A percentile compares a stretch with the other conserved stretches of the same genome.
These are phyloP conservation scores for Cotesia glomerata DNA, from an alignment of 1,140 invertebrate species.

Conservation along the genomic window DNA sequence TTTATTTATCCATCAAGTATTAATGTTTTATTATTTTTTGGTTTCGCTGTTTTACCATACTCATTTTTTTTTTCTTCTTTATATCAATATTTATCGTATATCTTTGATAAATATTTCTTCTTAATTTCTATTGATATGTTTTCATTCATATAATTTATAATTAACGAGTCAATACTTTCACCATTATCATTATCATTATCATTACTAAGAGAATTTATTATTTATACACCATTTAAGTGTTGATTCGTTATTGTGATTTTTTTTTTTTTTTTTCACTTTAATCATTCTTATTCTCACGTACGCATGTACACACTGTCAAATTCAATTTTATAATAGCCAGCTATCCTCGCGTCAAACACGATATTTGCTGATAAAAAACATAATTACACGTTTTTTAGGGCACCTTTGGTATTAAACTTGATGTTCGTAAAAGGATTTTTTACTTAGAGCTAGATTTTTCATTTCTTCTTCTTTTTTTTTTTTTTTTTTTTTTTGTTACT, in stretches of 20 bases:
- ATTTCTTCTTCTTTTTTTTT: too few relatives aligned
- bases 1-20: neutral
- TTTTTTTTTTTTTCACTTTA: conserved; percentile 36
- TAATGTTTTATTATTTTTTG: neutral
- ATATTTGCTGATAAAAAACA: conserved; percentile 59
- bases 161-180: conserved; percentile 17
- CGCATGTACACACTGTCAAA: conserved; percentile 5
- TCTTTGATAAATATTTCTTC: conserved; percentile 15
- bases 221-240: neutral
- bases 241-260: neutral
- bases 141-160: conserved; percentile 9
- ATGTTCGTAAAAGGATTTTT: conserved; percentile 51
- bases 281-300: conserved; percentile 46
- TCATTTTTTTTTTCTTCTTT: neutral
- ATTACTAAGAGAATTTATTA: conserved; percentile 44
- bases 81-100: neutral
- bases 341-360: conserved; percentile 37
- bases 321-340: too few relatives aligned
- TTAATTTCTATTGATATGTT: conserved; percentile 27
- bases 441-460: conserved; percentile 33
- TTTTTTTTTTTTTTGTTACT: conserved; percentile 12
- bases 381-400: conserved; percentile 63
- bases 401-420: conserved; percentile 66
- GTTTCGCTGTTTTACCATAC: neutral
- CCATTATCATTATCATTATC: conserved; percentile 50